These are phyloP conservation scores for Cyclura pinguis DNA, from an alignment of 2,797 vertebrate genomes.

Conservation along the genomic window DNA sequence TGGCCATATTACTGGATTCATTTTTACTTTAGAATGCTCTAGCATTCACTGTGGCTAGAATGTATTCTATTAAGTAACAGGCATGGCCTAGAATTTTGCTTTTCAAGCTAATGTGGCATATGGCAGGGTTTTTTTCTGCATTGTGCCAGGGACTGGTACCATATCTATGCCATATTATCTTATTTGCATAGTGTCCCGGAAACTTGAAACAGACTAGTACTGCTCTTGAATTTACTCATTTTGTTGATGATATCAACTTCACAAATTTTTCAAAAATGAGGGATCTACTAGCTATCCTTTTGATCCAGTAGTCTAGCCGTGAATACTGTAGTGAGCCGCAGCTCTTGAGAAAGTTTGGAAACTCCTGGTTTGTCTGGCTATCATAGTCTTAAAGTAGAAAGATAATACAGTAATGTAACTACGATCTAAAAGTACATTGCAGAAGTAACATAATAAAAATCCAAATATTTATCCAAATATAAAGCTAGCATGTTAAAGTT, in stretches of 20 bases:
- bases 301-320: not conserved
- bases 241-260: not conserved
- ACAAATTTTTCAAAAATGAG: not conserved
- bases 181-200: too few relatives aligned
- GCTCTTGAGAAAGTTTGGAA: not conserved
- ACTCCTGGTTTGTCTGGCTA: too few relatives aligned
- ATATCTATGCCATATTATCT: too few relatives aligned
- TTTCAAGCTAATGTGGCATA: too few relatives aligned
- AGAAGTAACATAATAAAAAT: not conserved
- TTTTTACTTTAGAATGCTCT: not conserved
- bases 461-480: not conserved
- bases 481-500: not conserved
- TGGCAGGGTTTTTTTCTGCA: too few relatives aligned
- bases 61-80: not conserved
- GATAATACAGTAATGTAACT: not conserved
- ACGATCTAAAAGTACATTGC: not conserved
- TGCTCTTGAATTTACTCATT: not conserved
- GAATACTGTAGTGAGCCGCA: too few relatives aligned
- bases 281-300: not conserved
- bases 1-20: not conserved
- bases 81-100: too few relatives aligned
- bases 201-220: too few relatives aligned
- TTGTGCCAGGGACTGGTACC: too few relatives aligned
- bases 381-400: not conserved
- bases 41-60: not conserved